Evolutionary conservation across 2,888 invertebrate genomes (phyloP), one percentile per base, ranked within the genome.

Genomic region (Tetrapedia diversipes): DNA sequence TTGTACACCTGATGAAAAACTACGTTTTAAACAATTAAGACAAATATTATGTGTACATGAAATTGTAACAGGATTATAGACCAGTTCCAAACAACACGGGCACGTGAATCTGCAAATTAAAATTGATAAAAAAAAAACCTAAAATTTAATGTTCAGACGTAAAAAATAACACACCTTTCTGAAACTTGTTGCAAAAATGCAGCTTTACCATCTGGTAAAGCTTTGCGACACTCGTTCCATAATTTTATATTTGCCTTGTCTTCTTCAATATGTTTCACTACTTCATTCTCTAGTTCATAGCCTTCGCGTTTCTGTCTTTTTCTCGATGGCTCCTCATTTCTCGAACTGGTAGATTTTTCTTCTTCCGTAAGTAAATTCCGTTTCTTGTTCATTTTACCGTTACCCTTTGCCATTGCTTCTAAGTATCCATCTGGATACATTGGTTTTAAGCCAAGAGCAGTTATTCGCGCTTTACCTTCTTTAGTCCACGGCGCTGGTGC

Each of bases 401-500:
- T 39, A 64, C 73, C 74, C 74, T 89, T 73, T 82, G 88, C 78
- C 83, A 88, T 81, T 77, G 82, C 81, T 70, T 87, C 76, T 41
- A 77, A 92, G 90, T 81, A 88, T 2, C 96, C 96, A 29, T 95
- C 95, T 4, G 96, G 96, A 89, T 95, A 96, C 53, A 89, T 80
- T 16, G 82, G 77, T 41, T 86, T 79, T 4, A 90, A 74, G 6
- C 87, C 89, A 0, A 89, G 81, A 4, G 86, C 69, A 34, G 80
- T 76, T 68, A 90, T 89, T 76, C 88, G 81, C 6, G 94, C 92
- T 88, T 95, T 95, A 0, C 96, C 97, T 34, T 92, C 94, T 37
- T 93, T 87, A 49, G 96, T 95, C 97, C 97, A 97, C 0, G 97
- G 97, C 6, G 97, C 95, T 0, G 96, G 96, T 3, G 87, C 92